Evolutionary conservation across 2,797 vertebrate genomes (phyloP).

Genomic region (Acrossocheilus wenchowensis): DNA sequence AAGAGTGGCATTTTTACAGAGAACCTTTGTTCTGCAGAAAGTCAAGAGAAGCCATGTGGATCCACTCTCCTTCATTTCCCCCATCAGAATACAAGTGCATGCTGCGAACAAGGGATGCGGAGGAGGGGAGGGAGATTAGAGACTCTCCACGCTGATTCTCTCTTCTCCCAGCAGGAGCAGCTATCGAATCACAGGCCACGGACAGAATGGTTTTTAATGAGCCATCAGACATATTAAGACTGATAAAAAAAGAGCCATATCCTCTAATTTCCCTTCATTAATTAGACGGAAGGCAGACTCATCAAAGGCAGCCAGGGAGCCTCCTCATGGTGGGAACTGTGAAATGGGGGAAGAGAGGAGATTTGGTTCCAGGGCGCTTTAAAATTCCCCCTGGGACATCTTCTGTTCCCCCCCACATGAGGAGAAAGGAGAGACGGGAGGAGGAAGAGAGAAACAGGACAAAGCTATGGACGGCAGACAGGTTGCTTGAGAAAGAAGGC

Average conservation of each 20-base stretch:
- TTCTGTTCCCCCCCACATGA: neutral
- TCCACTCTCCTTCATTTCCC: slow-evolving; percentile 16
- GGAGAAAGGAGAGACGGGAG: neutral
- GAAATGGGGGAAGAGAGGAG: slow-evolving; percentile 41
- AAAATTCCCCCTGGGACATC: slow-evolving; percentile 40
- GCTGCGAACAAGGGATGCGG: slow-evolving; percentile 31
- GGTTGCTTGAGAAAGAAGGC: neutral
- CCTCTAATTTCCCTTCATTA: slow-evolving; percentile 67
- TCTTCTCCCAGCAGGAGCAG: slow-evolving; percentile 50
- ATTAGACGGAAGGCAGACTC: slow-evolving; percentile 65
- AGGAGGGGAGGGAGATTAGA: slow-evolving; percentile 35
- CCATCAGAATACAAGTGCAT: slow-evolving; percentile 33
- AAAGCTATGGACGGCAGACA: neutral
- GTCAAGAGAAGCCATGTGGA: slow-evolving; percentile 23
- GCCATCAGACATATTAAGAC: slow-evolving; percentile 68
- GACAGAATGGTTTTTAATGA: slow-evolving; percentile 69
- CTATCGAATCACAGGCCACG: slow-evolving; percentile 56
- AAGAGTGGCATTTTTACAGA: slow-evolving; percentile 46
- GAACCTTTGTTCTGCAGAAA: slow-evolving; percentile 33
- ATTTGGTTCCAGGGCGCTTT: slow-evolving; percentile 55
- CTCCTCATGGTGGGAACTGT: slow-evolving; percentile 49
- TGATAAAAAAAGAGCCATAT: slow-evolving; percentile 56
- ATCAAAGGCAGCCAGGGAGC: slow-evolving; percentile 66
- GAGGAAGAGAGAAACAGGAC: neutral
- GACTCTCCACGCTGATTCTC: slow-evolving; percentile 17